These are phyloP conservation scores for Cyanocitta stelleri DNA, from an alignment of 2,113 vertebrate species.

Conservation along the genomic window DNA sequence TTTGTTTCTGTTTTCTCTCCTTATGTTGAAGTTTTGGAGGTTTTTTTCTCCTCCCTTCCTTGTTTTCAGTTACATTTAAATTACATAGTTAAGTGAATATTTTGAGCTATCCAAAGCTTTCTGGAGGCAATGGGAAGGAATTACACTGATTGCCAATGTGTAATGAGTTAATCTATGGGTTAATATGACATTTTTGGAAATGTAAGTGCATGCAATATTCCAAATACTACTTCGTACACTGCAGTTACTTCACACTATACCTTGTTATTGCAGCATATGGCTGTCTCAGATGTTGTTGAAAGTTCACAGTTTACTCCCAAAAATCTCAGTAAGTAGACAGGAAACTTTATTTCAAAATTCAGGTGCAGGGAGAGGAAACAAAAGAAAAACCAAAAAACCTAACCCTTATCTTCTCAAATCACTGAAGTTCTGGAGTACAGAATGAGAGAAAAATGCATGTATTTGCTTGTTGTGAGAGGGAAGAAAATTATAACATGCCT, in stretches of 20 bases:
- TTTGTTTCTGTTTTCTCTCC: neutral
- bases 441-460: neutral
- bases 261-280: neutral
- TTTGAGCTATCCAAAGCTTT: neutral
- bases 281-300: neutral
- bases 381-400: neutral
- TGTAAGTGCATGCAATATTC: neutral
- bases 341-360: neutral
- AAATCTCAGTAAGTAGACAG: neutral
- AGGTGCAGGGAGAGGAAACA: accelerated
- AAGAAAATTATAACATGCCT: neutral
- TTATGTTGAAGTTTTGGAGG: accelerated
- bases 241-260: neutral
- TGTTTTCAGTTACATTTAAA: neutral
- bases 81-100: neutral
- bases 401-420: neutral
- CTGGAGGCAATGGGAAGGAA: neutral
- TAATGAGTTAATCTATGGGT: neutral
- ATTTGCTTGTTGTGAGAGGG: neutral
- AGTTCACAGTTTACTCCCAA: neutral
- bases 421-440: neutral
- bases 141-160: neutral
- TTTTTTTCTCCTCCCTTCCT: neutral
- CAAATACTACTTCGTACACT: neutral
- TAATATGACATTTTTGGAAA: neutral